These are phyloP conservation scores for Monoplex corrugatus DNA, from an alignment of 2,888 invertebrate genomes.

Conservation along the genomic window DNA sequence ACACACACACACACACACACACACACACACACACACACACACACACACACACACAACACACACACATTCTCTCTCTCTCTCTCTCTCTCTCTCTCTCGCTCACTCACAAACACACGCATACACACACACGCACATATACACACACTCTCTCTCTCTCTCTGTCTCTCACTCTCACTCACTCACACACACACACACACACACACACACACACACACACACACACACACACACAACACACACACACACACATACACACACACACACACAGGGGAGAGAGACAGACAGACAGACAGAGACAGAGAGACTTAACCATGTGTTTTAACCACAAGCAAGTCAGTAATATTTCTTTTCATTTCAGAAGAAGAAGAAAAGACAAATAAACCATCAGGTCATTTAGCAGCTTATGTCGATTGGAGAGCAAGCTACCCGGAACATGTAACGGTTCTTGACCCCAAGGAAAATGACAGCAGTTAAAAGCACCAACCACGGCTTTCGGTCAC, in stretches of 20 bases:
- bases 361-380: too few relatives aligned
- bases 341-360: too few relatives aligned
- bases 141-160: too few relatives aligned
- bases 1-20: not conserved
- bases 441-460: too few relatives aligned
- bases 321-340: too few relatives aligned
- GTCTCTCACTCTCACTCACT: too few relatives aligned
- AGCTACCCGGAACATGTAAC: too few relatives aligned
- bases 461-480: too few relatives aligned
- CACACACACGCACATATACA: not conserved
- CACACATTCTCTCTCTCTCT: not conserved
- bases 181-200: not conserved
- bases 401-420: too few relatives aligned
- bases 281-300: not conserved
- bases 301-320: not conserved
- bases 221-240: slow-evolving; percentile 26
- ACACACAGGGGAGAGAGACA: slow-evolving; percentile 26
- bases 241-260: slow-evolving; percentile 29
- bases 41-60: not conserved
- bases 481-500: too few relatives aligned
- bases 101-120: not conserved
- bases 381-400: too few relatives aligned
- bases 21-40: not conserved
- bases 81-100: not conserved
- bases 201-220: slow-evolving; percentile 19